Evolutionary conservation across 2,888 invertebrate species (phyloP).

Genomic region (Cryptosula pallasiana): DNA sequence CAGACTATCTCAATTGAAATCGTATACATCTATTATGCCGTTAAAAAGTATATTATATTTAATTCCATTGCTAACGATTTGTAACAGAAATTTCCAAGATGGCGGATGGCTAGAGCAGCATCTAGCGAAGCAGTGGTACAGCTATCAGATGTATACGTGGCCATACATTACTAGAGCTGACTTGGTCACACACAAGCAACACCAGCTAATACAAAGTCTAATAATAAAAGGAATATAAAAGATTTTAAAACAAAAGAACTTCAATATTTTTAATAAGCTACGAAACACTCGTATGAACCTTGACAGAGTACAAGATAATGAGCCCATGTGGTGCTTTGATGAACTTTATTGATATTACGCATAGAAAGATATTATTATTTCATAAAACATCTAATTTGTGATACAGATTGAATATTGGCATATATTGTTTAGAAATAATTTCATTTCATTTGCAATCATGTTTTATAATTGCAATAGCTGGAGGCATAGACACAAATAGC

Average conservation of each 20-base stretch:
- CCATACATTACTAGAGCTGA: too few relatives aligned
- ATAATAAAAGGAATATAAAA: too few relatives aligned
- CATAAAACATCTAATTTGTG: constrained; percentile 19
- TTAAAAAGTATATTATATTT: too few relatives aligned
- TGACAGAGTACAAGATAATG: background rate
- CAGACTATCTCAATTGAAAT: too few relatives aligned
- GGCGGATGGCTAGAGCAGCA: too few relatives aligned
- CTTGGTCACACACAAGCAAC: too few relatives aligned
- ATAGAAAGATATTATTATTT: constrained; percentile 16
- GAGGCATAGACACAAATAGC: background rate
- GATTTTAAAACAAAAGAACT: background rate
- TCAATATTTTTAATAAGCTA: background rate
- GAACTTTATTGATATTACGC: constrained; percentile 11
- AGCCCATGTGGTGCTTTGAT: background rate
- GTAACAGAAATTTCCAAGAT: too few relatives aligned
- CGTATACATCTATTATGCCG: too few relatives aligned
- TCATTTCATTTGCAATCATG: constrained; percentile 23
- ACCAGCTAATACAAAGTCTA: too few relatives aligned
- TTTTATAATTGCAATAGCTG: constrained; percentile 17
- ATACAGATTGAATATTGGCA: background rate
- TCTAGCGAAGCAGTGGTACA: too few relatives aligned
- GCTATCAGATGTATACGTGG: too few relatives aligned
- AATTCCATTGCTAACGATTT: too few relatives aligned
- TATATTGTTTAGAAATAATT: constrained; percentile 17
- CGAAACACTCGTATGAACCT: background rate